Conservation (phyloP, 2,888 invertebrate genomes). For the Noctua comes region DNA sequence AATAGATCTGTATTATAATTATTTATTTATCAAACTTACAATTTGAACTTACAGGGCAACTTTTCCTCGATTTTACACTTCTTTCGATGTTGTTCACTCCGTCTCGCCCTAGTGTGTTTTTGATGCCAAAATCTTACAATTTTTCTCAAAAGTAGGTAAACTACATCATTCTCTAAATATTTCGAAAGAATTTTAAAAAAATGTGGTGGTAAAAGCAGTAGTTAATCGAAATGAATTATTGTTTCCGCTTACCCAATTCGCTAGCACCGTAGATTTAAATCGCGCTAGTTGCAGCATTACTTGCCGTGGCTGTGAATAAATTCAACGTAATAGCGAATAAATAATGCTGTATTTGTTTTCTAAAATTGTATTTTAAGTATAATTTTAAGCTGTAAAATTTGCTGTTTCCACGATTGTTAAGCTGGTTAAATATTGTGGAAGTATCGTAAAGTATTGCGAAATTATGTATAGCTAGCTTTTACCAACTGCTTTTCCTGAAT, state of each 20-base stretch:
- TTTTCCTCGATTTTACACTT: not conserved
- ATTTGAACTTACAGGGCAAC: not conserved
- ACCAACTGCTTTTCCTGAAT: no score
- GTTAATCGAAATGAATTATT: slow-evolving; percentile 50
- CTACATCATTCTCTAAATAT: not conserved
- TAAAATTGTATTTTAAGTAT: slow-evolving; percentile 50
- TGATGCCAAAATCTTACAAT: not conserved
- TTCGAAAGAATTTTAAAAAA: slow-evolving; percentile 13
- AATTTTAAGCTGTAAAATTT: slow-evolving; percentile 16
- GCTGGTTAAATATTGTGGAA: slow-evolving; percentile 5
- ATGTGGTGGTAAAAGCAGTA: slow-evolving; percentile 14
- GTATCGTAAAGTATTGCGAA: not conserved
- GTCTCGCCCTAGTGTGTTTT: not conserved
- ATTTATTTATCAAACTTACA: no score
- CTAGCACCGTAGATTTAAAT: slow-evolving; percentile 41
- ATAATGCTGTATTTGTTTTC: slow-evolving; percentile 37
- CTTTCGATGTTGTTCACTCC: not conserved
- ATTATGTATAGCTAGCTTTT: not conserved
- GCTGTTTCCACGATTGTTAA: not conserved
- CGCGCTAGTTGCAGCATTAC: slow-evolving; percentile 35
- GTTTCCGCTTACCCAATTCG: slow-evolving; percentile 41
- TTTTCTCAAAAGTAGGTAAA: not conserved
- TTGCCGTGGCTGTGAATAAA: slow-evolving; percentile 50
- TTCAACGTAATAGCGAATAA: slow-evolving; percentile 55
- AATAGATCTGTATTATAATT: no score